These are phyloP conservation scores for Rhabdophis nuchalis DNA, from an alignment of 2,797 vertebrate genomes.

Conservation along the genomic window DNA sequence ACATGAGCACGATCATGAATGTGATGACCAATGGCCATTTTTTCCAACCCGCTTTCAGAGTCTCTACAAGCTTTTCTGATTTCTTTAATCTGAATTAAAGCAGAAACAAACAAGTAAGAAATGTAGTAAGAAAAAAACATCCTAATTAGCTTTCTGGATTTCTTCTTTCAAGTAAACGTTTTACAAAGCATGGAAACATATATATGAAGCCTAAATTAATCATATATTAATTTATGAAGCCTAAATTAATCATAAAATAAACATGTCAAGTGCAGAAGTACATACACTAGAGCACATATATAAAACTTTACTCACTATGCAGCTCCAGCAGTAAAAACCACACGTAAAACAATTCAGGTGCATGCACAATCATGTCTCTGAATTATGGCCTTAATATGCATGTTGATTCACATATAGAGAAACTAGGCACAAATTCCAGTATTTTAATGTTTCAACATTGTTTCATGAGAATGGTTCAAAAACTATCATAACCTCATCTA, in stretches of 20 bases:
- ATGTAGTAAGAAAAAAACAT: not conserved
- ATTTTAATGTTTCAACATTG: rapidly evolving
- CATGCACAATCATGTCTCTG: not conserved
- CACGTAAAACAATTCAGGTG: not conserved
- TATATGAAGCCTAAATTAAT: not conserved
- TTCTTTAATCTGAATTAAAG: conserved; percentile 81
- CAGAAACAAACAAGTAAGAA: not conserved
- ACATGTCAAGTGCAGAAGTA: not conserved
- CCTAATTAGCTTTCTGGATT: not conserved
- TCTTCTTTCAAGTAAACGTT: not conserved
- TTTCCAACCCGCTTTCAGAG: conserved; percentile 87
- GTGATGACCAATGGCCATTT: conserved; percentile 92
- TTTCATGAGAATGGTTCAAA: conserved; percentile 25
- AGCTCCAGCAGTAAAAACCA: not conserved
- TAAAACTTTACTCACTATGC: not conserved
- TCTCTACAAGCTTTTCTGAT: conserved; percentile 82
- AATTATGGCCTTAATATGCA: not conserved
- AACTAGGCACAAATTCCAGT: not conserved
- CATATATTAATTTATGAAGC: not conserved
- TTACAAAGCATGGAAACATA: not conserved
- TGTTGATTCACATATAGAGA: not conserved
- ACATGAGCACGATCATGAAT: conserved; percentile 87
- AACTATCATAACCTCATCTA: conserved; percentile 22
- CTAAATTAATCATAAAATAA: not conserved
- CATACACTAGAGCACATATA: not conserved